Evolutionary conservation across 1,140 invertebrate species (phyloP), one percentile per base, ranked within the genome.

Genomic region (Tribolium madens): DNA sequence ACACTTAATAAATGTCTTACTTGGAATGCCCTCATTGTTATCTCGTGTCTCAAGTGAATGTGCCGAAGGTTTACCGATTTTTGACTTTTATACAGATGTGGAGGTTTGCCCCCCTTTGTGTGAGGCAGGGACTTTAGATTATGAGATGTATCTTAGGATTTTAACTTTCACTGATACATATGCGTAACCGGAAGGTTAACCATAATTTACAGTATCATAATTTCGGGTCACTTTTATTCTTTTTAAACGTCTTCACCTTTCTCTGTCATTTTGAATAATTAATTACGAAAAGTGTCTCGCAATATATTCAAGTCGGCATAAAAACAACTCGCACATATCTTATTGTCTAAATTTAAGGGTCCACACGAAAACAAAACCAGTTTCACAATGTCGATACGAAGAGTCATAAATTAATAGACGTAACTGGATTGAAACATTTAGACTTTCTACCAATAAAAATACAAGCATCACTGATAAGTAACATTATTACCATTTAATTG

Each of bases 101-200:
- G 57, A 26, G 21, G 57, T 64, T 64, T 64, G 57, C 57, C 57
- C 57, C 57, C 26, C 57, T 64, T 64, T 64, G 57, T 64, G n/a
- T 64, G 57, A 33, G 26, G 57, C 57, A 64, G 57, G 57, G 57
- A 18, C 57, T 31, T 13, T 26, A 33, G 57, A 31, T 33, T 64
- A 64, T 64, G 26, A 64, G 57, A 64, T 64, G 57, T 64, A 12
- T 64, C 26, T 64, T 64, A 33, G 26, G 57, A 64, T 64, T 64
- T 64, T 64, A 31, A 71, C 68, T 71, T 71, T 71, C 68, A 71
- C 68, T 71, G 68, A 71, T 48, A 71, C 68, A 71, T 71, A 50
- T 71, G 47, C 47, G 68, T 17, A 50, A 71, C 68, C 68, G 68
- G 42, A 71, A 50, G 36, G 68, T 71, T 71, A 71, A 47, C 14